These are phyloP conservation scores for Ruditapes philippinarum DNA, from an alignment of 1,140 invertebrate species.

Conservation along the genomic window DNA sequence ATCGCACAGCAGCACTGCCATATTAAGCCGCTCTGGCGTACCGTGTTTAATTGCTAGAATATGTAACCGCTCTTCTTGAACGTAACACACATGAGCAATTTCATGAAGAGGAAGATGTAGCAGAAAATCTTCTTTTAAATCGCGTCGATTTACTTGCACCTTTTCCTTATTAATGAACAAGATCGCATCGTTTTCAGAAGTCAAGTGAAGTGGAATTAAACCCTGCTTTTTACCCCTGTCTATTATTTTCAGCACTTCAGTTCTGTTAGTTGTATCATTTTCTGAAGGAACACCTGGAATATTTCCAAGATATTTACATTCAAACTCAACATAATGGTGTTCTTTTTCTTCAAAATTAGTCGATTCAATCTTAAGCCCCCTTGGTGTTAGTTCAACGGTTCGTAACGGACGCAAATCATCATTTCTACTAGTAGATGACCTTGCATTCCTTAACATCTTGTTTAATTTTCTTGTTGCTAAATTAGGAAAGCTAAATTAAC, in stretches of 20 bases:
- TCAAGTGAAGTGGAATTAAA: constrained; percentile 76
- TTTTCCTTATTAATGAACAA: constrained; percentile 83
- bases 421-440: not conserved
- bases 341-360: constrained; percentile 19
- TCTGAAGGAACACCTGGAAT: constrained; percentile 83
- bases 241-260: constrained; percentile 84
- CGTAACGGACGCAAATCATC: constrained; percentile 40
- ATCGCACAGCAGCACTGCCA: constrained; percentile 48
- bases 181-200: constrained; percentile 78
- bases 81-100: constrained; percentile 86
- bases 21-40: constrained; percentile 68
- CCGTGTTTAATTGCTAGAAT: constrained; percentile 85
- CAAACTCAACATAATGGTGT: constrained; percentile 46
- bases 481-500: not conserved
- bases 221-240: constrained; percentile 85
- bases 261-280: constrained; percentile 84
- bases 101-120: constrained; percentile 84
- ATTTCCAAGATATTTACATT: constrained; percentile 81
- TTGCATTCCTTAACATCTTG: not conserved
- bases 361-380: not conserved
- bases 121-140: constrained; percentile 79
- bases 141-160: constrained; percentile 79
- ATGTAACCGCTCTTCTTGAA: constrained; percentile 84
- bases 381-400: constrained; percentile 12
- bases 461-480: not conserved